These are phyloP conservation scores for Dicaeum eximium DNA, from an alignment of 2,113 vertebrate genomes.

Conservation along the genomic window DNA sequence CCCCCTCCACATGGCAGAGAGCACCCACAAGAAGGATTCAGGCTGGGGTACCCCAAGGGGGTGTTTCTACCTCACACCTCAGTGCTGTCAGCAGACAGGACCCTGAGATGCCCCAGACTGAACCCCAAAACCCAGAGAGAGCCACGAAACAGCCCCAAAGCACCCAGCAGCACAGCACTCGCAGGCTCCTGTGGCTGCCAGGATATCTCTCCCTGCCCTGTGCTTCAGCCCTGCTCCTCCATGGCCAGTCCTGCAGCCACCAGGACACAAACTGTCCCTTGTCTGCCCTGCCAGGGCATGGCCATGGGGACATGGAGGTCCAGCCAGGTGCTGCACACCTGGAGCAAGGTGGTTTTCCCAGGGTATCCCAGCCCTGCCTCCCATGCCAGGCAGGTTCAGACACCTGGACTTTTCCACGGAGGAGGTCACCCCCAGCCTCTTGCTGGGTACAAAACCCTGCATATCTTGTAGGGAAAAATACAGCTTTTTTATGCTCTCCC, in stretches of 20 bases:
- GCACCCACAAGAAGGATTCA: neutral
- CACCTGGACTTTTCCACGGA: neutral
- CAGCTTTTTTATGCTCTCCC: neutral
- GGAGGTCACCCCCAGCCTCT: neutral
- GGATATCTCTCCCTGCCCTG: neutral
- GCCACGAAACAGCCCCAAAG: neutral
- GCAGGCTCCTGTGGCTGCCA: neutral
- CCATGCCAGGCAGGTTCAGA: neutral
- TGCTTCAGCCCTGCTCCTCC: neutral
- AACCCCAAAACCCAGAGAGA: neutral
- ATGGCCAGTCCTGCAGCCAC: neutral
- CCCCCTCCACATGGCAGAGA: neutral
- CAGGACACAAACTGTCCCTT: neutral
- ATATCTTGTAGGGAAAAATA: fast-evolving
- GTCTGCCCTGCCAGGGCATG: fast-evolving
- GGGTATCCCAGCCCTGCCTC: neutral
- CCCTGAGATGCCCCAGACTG: neutral
- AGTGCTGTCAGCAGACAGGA: neutral
- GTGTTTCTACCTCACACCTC: neutral
- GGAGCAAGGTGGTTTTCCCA: fast-evolving
- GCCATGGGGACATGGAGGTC: fast-evolving
- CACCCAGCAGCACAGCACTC: fast-evolving
- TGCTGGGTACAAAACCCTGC: neutral
- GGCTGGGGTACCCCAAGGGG: no score
- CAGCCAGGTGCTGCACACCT: neutral